These are phyloP conservation scores for Aleadryas rufinucha DNA, from an alignment of 2,113 vertebrate genomes.

Conservation along the genomic window DNA sequence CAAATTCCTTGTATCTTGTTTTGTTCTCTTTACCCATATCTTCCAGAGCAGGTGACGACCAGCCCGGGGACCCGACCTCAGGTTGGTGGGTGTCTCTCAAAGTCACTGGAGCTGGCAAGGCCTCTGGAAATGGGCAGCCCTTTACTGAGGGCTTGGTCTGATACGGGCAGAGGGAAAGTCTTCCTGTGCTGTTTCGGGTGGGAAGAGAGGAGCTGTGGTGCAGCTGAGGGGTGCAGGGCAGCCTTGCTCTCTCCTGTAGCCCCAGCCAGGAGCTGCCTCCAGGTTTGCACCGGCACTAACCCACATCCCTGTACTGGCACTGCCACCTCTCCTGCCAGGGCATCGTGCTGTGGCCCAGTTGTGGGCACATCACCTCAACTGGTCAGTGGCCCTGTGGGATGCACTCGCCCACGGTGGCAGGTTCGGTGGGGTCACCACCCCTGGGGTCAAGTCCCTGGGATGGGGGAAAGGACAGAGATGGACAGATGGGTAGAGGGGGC, in stretches of 20 bases:
- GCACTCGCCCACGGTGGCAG: fast-evolving
- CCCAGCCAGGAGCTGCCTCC: not conserved
- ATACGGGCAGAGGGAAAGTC: not conserved
- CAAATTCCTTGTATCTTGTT: not conserved
- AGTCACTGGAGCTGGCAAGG: not conserved
- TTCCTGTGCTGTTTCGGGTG: not conserved
- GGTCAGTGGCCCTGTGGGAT: not conserved
- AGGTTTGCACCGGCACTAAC: fast-evolving
- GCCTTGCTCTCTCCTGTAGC: not conserved
- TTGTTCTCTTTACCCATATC: not conserved
- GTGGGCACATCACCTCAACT: fast-evolving
- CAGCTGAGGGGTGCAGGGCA: not conserved
- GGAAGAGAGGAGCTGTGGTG: not conserved
- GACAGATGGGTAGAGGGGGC: slow-evolving; percentile 40
- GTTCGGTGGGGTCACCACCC: fast-evolving
- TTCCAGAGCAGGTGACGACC: not conserved
- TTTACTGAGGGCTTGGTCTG: not conserved
- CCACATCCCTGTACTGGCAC: fast-evolving
- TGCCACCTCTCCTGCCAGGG: not conserved
- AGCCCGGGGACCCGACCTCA: not conserved
- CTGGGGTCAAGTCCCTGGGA: not conserved
- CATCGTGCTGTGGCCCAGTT: fast-evolving
- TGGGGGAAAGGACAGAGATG: not conserved
- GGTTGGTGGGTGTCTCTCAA: not conserved
- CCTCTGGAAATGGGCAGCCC: not conserved